phyloP scores from a whole-genome alignment of 1,140 invertebrate genomes.

The Pinna nobilis region DNA sequence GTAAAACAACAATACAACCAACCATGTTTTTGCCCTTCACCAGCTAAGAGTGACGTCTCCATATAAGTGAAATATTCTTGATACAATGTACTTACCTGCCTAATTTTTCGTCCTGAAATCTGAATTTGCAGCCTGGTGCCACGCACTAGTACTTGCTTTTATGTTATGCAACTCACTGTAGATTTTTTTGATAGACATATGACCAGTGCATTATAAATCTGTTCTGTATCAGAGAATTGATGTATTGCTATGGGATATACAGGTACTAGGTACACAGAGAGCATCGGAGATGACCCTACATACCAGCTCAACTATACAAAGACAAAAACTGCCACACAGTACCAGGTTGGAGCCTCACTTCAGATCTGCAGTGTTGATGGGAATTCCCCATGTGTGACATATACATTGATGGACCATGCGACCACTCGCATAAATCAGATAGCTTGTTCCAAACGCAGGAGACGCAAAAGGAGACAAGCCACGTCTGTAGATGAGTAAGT shows the following conservation, averaged over 20 bases:
- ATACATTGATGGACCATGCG: not conserved
- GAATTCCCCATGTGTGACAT: slow-evolving; percentile 1
- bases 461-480: not conserved
- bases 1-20: too few species aligned
- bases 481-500: not conserved
- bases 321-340: not conserved
- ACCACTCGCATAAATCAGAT: not conserved
- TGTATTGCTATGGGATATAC: not conserved
- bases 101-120: too few species aligned
- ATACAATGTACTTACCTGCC: too few species aligned
- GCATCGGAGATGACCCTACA: slow-evolving; percentile 17
- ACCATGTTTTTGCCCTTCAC: not conserved
- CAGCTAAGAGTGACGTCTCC: too few species aligned
- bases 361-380: not conserved
- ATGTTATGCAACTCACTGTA: not conserved
- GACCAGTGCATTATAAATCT: not conserved
- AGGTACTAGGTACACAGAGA: slow-evolving; percentile 6
- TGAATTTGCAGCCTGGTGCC: not conserved
- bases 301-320: slow-evolving; percentile 18
- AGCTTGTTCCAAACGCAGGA: not conserved
- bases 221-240: not conserved
- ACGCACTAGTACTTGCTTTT: not conserved
- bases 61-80: too few species aligned
- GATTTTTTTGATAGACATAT: not conserved
- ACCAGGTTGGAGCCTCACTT: not conserved